phyloP scores from a whole-genome alignment of 2,888 invertebrate species.

The Chromoteleia sp. region DNA sequence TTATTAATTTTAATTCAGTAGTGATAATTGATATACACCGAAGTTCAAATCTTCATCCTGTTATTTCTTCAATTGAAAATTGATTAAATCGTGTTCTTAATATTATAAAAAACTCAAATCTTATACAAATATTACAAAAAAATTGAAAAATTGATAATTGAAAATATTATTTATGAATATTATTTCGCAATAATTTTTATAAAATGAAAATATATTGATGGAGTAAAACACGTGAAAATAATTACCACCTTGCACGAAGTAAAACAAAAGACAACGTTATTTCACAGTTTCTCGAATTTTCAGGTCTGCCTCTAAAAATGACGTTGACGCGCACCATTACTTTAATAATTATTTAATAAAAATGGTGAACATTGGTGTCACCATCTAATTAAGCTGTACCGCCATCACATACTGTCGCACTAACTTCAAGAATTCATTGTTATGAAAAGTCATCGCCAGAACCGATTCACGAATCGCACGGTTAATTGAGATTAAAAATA shows the following conservation, averaged over 20 bases:
- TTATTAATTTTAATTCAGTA: no score
- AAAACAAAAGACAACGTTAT: neutral
- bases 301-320: conserved; percentile 2
- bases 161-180: no score
- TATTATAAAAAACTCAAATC: no score
- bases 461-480: neutral
- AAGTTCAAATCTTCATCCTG: no score
- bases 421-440: neutral
- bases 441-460: neutral
- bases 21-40: no score
- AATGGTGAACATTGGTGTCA: conserved; percentile 3
- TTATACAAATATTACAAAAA: no score
- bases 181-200: no score
- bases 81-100: no score
- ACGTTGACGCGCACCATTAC: conserved; percentile 17
- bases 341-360: conserved; percentile 17
- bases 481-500: conserved; percentile 14
- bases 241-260: neutral
- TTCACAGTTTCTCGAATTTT: neutral
- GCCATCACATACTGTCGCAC: neutral
- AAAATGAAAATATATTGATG: no score
- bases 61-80: no score
- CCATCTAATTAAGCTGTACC: neutral
- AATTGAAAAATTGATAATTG: no score
- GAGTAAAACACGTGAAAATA: neutral